phyloP scores from a whole-genome alignment of 2,113 vertebrate genomes.

The Tonatia bakeri region DNA sequence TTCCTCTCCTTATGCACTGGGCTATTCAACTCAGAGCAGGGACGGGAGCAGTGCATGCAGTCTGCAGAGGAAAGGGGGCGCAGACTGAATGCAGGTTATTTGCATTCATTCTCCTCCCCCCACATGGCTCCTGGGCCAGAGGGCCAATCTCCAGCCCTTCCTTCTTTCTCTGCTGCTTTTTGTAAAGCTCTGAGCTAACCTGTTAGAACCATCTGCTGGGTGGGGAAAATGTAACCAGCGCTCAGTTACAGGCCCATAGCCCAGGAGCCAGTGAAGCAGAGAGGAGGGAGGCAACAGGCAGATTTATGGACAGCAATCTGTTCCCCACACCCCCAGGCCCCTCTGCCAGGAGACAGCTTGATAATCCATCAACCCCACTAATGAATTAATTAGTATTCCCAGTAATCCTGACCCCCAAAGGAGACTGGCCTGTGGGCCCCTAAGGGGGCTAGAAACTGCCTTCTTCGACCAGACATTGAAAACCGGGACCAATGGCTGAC shows the following conservation, averaged over 20 bases:
- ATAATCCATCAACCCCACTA: slow-evolving; percentile 77
- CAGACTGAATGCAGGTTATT: neutral
- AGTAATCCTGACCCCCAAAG: slow-evolving; percentile 72
- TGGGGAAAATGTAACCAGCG: slow-evolving; percentile 32
- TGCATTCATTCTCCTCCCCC: slow-evolving; percentile 25
- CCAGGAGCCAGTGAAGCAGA: slow-evolving; percentile 60
- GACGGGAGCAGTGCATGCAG: neutral
- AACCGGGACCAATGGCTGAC: slow-evolving; percentile 9
- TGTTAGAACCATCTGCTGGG: slow-evolving; percentile 76
- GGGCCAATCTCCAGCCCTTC: slow-evolving; percentile 45
- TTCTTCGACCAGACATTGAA: neutral
- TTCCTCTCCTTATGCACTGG: neutral
- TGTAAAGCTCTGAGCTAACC: slow-evolving; percentile 68
- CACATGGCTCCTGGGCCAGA: slow-evolving; percentile 39
- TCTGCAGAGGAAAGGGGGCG: neutral
- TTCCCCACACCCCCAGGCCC: slow-evolving; percentile 30
- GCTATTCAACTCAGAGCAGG: slow-evolving; percentile 37
- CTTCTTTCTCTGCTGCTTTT: slow-evolving; percentile 51
- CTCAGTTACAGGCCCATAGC: slow-evolving; percentile 50
- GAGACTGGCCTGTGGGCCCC: slow-evolving; percentile 48
- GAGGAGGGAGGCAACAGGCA: slow-evolving; percentile 74
- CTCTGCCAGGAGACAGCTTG: slow-evolving; percentile 69
- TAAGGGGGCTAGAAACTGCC: slow-evolving; percentile 44
- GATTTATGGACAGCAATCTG: slow-evolving; percentile 77
- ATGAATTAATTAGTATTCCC: slow-evolving; percentile 80